Base-by-base conservation (phyloP, 2,113 vertebrate genomes). In the Rostratula benghalensis region DNA sequence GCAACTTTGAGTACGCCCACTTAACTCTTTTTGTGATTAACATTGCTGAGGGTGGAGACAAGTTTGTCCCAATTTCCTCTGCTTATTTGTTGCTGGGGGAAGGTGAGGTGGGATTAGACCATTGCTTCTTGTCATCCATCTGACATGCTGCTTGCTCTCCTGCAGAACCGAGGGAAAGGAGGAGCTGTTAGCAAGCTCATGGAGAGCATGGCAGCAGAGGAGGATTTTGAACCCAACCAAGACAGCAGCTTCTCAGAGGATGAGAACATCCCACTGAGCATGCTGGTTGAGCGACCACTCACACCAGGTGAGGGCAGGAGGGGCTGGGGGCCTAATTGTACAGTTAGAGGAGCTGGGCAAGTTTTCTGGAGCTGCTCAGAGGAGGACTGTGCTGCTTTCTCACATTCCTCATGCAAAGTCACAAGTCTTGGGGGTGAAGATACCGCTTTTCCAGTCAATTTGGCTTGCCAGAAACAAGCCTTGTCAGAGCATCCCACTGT, bases 221-320 rank as follows among this genome's bases (percentile, higher is more conserved):
- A 99, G 90, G 99, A 99, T 97, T 99, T 99, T 10, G 99, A 99
- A 74, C 99, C 99, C 82, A 99, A 99, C 94, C 99, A 99, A 95
- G 99, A 99, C 97, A 99, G 99, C 87, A 99, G 99, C 98, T 99
- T 99, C 98, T 99, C 99, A 0, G 99, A 99, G 93, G 99, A 99
- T 7, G 99, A 99, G 78, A 98, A 99, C 88, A 89, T 98, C 94
- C 97, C 98, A 6, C 94, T 98, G 28, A 91, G 95, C 33, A 56
- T 98, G 93, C 96, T 98, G 31, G 97, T 98, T 0, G 99, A 99
- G 96, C 95, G 98, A 68, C 98, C 99, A 0, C 91, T 97, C 30
- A 98, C 99, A 19, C 99, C 99, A 9, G 99, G 99, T 99, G 86
- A 97, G 98, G 35, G 20, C 56, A 85, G 60, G 41, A 61, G 41